A percentile compares a stretch with the other conserved stretches of the same genome.
Conservation (phyloP, 1,140 invertebrate genomes). For the Metaphire vulgaris region DNA sequence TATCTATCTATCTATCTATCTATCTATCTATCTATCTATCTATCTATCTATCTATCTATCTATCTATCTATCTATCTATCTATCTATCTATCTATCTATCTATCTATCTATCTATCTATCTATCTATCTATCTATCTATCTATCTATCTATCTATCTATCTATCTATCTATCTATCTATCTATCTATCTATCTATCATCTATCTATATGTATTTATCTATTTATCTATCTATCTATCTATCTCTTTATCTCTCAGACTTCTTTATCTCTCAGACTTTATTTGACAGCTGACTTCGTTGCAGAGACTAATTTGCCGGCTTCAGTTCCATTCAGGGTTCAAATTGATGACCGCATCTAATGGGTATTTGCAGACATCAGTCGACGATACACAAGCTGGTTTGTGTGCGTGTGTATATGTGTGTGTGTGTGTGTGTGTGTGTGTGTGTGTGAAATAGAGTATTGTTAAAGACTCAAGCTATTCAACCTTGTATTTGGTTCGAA, state of each 20-base stretch:
- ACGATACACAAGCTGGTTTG: too few relatives aligned
- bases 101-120: background rate
- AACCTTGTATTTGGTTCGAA: too few relatives aligned
- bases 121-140: constrained; percentile 1
- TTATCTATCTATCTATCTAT: background rate
- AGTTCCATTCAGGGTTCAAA: too few relatives aligned
- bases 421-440: too few relatives aligned
- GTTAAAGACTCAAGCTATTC: too few relatives aligned
- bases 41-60: constrained; percentile 3
- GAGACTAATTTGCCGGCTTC: too few relatives aligned
- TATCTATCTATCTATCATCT: background rate
- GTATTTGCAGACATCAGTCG: too few relatives aligned
- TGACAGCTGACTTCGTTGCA: too few relatives aligned
- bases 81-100: background rate
- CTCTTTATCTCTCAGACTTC: background rate
- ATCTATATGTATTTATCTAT: background rate
- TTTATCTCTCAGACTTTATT: too few relatives aligned
- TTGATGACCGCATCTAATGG: too few relatives aligned
- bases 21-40: background rate
- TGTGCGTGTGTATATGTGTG: too few relatives aligned
- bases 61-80: background rate
- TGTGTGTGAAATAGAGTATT: too few relatives aligned
- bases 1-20: background rate
- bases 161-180: background rate
- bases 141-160: background rate